Evolutionary conservation across 1,140 invertebrate species (phyloP).

Genomic region (Cepaea nemoralis): DNA sequence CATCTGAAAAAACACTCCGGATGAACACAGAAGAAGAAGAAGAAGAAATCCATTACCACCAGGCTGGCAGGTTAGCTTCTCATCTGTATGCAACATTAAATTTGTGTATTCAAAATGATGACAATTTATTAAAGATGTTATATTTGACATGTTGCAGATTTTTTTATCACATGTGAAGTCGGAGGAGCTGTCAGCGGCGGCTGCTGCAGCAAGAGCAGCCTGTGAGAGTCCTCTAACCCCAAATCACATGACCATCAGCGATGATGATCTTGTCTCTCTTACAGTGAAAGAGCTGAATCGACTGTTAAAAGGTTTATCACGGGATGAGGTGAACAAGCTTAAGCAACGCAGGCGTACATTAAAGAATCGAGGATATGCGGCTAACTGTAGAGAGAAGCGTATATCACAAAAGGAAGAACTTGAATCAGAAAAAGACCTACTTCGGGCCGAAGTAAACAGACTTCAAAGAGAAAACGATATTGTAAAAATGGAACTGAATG

Average conservation of each 20-base stretch:
- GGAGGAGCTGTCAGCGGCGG: conserved; percentile 50
- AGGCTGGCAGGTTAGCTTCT: no score
- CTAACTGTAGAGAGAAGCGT: conserved; percentile 86
- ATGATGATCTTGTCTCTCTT: conserved; percentile 91
- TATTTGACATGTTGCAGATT: conserved; percentile 58
- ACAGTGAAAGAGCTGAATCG: conserved; percentile 97
- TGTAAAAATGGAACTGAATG: conserved; percentile 67
- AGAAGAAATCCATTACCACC: no score
- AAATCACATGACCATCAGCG: conserved; percentile 67
- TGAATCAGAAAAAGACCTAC: conserved; percentile 80
- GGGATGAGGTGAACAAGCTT: conserved; percentile 89
- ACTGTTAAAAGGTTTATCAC: conserved; percentile 87
- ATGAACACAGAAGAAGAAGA: no score
- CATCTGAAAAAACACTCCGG: no score
- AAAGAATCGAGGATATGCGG: conserved; percentile 98
- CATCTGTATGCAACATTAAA: no score
- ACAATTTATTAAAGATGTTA: neutral
- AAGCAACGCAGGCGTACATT: conserved; percentile 97
- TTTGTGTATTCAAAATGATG: no score
- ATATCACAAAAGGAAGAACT: conserved; percentile 74
- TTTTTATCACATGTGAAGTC: conserved; percentile 66
- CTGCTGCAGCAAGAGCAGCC: conserved; percentile 22
- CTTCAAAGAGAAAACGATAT: conserved; percentile 67
- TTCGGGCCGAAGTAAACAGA: conserved; percentile 63
- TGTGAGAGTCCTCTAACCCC: conserved; percentile 2